These are phyloP conservation scores for Drosophila setosimentum DNA, from an alignment of 2,888 invertebrate genomes.

Conservation along the genomic window DNA sequence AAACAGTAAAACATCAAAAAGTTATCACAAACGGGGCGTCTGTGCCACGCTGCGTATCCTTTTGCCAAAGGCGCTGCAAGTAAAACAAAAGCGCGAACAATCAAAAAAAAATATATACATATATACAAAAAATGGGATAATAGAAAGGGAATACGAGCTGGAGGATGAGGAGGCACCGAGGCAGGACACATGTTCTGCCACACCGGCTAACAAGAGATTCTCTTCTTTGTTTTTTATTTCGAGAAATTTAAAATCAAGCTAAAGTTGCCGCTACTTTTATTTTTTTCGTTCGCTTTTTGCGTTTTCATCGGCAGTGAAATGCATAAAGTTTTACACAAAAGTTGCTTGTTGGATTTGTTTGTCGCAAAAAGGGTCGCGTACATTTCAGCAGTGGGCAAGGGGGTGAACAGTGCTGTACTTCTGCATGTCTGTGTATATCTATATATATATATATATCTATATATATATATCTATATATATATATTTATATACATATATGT, in stretches of 20 bases:
- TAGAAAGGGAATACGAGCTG: conserved; percentile 3
- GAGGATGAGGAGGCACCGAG: conserved; percentile 8
- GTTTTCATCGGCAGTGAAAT: conserved; percentile 74
- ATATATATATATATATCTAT: background rate
- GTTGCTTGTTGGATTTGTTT: conserved; percentile 77
- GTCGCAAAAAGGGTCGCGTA: conserved; percentile 69
- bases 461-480: background rate
- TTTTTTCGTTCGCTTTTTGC: conserved; percentile 37
- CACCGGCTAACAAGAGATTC: conserved; percentile 53
- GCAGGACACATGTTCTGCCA: conserved; percentile 51
- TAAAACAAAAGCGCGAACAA: conserved; percentile 62
- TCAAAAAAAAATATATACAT: conserved; percentile 25
- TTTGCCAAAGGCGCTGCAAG: conserved; percentile 53
- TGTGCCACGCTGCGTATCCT: conserved; percentile 25
- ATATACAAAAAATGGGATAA: background rate
- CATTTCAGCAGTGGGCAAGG: background rate
- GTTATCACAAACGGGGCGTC: conserved; percentile 65
- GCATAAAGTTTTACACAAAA: conserved; percentile 77
- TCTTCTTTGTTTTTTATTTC: conserved; percentile 23
- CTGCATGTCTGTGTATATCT: background rate
- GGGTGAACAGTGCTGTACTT: background rate
- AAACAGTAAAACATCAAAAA: conserved; percentile 79
- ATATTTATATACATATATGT: conserved; percentile 5
- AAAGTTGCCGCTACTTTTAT: conserved; percentile 51
- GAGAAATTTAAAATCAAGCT: conserved; percentile 64